These are phyloP conservation scores for Pteruthius melanotis DNA, from an alignment of 2,113 vertebrate species.

Conservation along the genomic window DNA sequence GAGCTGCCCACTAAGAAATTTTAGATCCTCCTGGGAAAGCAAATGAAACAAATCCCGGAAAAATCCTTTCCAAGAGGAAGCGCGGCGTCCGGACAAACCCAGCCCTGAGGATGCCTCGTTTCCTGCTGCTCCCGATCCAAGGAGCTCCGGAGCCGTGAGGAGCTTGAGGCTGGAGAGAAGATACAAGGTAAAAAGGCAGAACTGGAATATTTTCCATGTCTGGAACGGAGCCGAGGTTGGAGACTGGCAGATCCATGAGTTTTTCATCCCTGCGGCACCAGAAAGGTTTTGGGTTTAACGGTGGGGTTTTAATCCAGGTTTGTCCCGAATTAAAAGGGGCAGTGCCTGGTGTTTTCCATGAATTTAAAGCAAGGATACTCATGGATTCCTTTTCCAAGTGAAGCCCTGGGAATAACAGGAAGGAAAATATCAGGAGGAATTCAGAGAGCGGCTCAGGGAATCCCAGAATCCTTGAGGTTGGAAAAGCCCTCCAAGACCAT, in stretches of 20 bases:
- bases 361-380: background rate
- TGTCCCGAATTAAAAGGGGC: background rate
- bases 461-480: background rate
- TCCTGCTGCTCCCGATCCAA: background rate
- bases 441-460: fast-evolving
- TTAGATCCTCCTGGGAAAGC: background rate
- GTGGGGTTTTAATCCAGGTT: background rate
- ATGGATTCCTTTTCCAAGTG: background rate
- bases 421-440: background rate
- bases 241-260: background rate
- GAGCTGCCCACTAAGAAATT: background rate
- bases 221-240: fast-evolving
- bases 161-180: background rate
- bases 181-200: background rate
- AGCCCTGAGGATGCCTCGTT: background rate
- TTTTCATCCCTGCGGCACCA: background rate
- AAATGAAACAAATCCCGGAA: background rate
- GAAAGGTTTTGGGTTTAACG: background rate
- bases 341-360: background rate
- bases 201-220: background rate
- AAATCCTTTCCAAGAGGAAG: background rate
- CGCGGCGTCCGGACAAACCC: background rate
- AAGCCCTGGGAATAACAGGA: background rate
- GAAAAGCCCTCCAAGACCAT: background rate
- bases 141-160: background rate